A percentile compares a stretch with the other conserved stretches of the same genome.
These are phyloP conservation scores for Aphelenchoides bicaudatus DNA, from an alignment of 2,888 invertebrate genomes.

Conservation along the genomic window DNA sequence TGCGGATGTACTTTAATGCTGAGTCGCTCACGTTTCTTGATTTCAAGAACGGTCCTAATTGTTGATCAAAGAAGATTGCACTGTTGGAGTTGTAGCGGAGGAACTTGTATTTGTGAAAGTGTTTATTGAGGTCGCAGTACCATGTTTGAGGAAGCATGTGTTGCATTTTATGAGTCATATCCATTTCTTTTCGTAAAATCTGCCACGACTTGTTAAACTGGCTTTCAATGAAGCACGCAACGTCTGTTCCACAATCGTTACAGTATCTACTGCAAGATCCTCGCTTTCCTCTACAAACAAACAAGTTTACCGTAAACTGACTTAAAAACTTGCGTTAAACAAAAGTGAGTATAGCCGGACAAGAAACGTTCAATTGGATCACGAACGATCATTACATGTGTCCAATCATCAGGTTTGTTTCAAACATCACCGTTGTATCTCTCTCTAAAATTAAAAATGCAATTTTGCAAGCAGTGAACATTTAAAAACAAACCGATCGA, in stretches of 20 bases:
- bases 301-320: not conserved
- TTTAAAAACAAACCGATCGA: no score
- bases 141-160: slow-evolving; percentile 13
- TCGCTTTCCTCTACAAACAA: no score
- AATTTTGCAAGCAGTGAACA: no score
- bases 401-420: no score
- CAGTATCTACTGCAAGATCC: not conserved
- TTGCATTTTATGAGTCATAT: no score
- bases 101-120: not conserved
- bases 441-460: no score
- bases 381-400: not conserved
- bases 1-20: not conserved
- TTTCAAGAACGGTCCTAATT: not conserved
- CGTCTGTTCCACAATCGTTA: slow-evolving; percentile 15
- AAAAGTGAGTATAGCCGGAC: slow-evolving; percentile 7
- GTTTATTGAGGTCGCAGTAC: slow-evolving; percentile 5
- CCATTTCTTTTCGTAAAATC: no score
- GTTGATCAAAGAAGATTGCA: not conserved
- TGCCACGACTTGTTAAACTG: slow-evolving; percentile 3
- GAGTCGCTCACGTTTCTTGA: not conserved
- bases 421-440: no score
- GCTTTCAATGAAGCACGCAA: slow-evolving; percentile 10
- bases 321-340: not conserved
- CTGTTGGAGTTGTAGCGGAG: slow-evolving; percentile 8
- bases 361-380: slow-evolving; percentile 5